Evolutionary conservation across 2,888 invertebrate genomes (phyloP).

Genomic region (Leistus spinibarbis): DNA sequence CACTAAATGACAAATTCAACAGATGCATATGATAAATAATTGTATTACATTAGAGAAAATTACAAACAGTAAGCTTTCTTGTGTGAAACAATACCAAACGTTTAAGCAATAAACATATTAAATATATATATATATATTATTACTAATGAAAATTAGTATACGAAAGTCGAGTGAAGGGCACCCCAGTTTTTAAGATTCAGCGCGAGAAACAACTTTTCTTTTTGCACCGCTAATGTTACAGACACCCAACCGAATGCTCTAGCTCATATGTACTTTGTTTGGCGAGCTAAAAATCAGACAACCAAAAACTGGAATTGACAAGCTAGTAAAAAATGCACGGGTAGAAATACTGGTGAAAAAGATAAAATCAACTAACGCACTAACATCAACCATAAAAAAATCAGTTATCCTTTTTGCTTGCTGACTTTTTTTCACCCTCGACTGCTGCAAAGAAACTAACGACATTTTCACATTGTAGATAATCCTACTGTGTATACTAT

Average conservation of each 20-base stretch:
- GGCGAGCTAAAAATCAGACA: neutral
- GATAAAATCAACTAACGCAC: neutral
- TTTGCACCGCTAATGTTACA: too few species aligned
- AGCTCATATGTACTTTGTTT: too few species aligned
- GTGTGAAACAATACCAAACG: neutral
- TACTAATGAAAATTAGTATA: too few species aligned
- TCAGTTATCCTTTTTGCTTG: neutral
- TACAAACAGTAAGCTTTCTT: neutral
- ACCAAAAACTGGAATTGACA: neutral
- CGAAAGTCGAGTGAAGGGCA: too few species aligned
- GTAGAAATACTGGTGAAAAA: neutral
- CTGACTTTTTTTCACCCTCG: neutral
- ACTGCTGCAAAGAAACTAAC: neutral
- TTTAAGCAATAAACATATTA: too few species aligned
- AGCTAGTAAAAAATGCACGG: neutral
- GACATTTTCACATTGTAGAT: neutral
- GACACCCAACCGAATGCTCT: too few species aligned
- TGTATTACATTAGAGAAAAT: neutral
- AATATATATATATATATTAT: too few species aligned
- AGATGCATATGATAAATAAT: neutral
- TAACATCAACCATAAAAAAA: neutral
- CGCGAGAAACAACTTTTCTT: too few species aligned
- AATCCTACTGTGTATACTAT: neutral
- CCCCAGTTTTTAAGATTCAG: too few species aligned
- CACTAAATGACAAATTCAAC: neutral